Conservation (phyloP, 2,888 invertebrate genomes). For the Dicyrtomina minuta region DNA sequence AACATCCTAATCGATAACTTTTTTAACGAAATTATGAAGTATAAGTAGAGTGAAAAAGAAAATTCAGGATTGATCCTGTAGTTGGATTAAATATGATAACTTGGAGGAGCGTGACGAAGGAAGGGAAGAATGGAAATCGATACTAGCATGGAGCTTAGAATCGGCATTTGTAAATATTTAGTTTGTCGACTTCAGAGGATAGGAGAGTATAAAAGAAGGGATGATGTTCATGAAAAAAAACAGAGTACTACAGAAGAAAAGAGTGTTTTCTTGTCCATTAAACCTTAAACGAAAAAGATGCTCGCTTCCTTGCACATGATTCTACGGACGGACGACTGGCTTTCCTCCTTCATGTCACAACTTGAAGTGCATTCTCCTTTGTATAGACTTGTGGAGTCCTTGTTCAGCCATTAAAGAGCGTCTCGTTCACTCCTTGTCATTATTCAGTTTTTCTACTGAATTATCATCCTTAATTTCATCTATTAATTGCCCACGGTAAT, state of each 20-base stretch:
- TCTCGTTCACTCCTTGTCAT: too few relatives aligned
- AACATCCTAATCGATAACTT: not conserved
- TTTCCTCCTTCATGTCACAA: not conserved
- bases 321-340: too few relatives aligned
- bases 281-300: slow-evolving; percentile 52
- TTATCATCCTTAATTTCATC: too few relatives aligned
- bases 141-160: slow-evolving; percentile 43
- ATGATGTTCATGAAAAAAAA: slow-evolving; percentile 32
- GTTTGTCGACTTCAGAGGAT: slow-evolving; percentile 39
- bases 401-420: too few relatives aligned
- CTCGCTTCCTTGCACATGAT: slow-evolving; percentile 50
- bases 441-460: too few relatives aligned
- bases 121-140: slow-evolving; percentile 40
- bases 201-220: slow-evolving; percentile 16
- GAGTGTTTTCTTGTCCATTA: slow-evolving; percentile 54
- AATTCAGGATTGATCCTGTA: slow-evolving; percentile 5
- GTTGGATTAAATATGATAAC: slow-evolving; percentile 10
- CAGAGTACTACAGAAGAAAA: slow-evolving; percentile 42
- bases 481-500: too few relatives aligned
- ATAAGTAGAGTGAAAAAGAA: slow-evolving; percentile 4
- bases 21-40: not conserved
- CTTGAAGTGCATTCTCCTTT: not conserved
- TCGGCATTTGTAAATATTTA: slow-evolving; percentile 53
- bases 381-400: not conserved
- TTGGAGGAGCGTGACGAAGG: slow-evolving; percentile 1